Evolutionary conservation across 2,113 vertebrate species (phyloP).

Genomic region (Alligator mississippiensis): DNA sequence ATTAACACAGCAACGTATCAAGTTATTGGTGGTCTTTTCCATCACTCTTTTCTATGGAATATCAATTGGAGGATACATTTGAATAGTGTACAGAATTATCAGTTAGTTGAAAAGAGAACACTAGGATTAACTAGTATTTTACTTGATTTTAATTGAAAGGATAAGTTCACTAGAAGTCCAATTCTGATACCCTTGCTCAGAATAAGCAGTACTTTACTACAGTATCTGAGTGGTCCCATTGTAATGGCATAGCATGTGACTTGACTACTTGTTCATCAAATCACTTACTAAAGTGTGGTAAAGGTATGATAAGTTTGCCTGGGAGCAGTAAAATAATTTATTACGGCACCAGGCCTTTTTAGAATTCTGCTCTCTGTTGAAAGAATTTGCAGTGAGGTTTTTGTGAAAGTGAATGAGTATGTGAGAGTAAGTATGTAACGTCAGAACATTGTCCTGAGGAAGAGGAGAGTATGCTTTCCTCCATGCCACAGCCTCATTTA

Average conservation of each 20-base stretch:
- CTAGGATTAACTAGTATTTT: background rate
- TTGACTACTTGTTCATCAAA: background rate
- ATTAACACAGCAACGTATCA: background rate
- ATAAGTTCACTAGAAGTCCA: background rate
- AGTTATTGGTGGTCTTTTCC: background rate
- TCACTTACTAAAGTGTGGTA: background rate
- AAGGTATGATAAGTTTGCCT: background rate
- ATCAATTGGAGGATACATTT: background rate
- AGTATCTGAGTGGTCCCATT: background rate
- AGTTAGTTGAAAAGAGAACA: background rate
- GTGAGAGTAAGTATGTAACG: background rate
- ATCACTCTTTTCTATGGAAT: background rate
- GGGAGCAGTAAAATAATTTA: background rate
- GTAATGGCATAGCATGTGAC: background rate
- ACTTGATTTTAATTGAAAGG: background rate
- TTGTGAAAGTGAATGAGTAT: background rate
- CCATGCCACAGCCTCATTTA: background rate
- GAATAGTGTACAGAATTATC: background rate
- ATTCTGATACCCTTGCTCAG: background rate
- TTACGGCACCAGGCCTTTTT: background rate
- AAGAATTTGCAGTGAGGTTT: background rate
- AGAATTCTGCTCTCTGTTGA: background rate
- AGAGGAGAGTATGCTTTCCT: too few relatives aligned
- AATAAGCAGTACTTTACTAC: background rate
- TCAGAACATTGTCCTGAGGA: too few relatives aligned